Percentiles rank a stretch among this genome's conserved stretches.
Conservation (phyloP, 2,113 vertebrate species). For the Pygoscelis antarcticus region DNA sequence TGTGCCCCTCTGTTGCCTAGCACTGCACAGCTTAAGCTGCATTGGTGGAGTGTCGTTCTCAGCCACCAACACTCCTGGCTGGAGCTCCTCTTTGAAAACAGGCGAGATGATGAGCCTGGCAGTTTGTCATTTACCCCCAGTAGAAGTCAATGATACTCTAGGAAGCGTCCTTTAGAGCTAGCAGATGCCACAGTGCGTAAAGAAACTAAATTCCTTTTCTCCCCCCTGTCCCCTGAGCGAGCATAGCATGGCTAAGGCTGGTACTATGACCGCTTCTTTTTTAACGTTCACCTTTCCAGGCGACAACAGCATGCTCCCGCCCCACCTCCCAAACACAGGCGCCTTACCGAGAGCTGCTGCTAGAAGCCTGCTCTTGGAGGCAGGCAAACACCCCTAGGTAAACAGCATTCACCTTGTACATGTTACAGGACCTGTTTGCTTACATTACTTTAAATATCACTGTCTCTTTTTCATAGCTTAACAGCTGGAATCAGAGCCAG, state of each 20-base stretch:
- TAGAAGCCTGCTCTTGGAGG: neutral
- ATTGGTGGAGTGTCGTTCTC: fast-evolving
- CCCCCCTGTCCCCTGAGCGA: fast-evolving
- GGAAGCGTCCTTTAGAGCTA: neutral
- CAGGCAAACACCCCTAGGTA: neutral
- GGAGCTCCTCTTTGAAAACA: neutral
- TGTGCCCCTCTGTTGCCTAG: neutral
- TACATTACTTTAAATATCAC: neutral
- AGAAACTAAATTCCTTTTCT: neutral
- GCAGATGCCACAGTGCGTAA: neutral
- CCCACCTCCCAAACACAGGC: fast-evolving
- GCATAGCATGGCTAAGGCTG: fast-evolving
- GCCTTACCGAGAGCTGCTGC: fast-evolving
- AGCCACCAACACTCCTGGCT: fast-evolving
- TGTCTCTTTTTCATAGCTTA: neutral
- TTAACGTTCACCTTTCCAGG: fast-evolving
- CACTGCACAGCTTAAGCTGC: neutral
- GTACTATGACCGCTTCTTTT: too few species aligned
- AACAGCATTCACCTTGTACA: neutral
- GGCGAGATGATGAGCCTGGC: neutral
- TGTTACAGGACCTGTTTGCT: neutral
- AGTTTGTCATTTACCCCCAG: neutral
- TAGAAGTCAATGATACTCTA: fast-evolving
- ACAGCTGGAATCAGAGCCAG: neutral
- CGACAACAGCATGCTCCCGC: neutral